Evolutionary conservation across 2,113 vertebrate genomes (phyloP).

Genomic region (Thamnophis sirtalis): DNA sequence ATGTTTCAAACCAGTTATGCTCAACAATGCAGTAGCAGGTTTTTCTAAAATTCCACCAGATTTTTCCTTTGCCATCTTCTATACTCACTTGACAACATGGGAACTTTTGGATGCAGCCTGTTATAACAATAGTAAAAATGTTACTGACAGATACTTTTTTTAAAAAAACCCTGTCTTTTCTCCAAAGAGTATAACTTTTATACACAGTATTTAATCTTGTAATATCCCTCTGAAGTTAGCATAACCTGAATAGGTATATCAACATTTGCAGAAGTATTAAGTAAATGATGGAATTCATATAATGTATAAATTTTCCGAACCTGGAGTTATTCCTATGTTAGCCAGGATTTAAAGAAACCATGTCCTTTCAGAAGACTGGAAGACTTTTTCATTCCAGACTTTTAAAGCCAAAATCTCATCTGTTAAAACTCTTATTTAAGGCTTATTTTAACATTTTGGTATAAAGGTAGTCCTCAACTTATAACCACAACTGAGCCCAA

Average conservation of each 20-base stretch:
- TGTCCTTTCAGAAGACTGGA: background rate
- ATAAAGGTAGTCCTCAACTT: too few relatives aligned
- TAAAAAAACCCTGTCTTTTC: background rate
- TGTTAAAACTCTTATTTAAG: background rate
- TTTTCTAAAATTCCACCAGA: constrained; percentile 93
- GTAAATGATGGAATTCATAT: background rate
- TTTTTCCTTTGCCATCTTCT: constrained; percentile 84
- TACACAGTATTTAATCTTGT: background rate
- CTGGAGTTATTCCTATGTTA: background rate
- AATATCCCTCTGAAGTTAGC: background rate
- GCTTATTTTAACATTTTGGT: background rate
- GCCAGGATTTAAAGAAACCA: background rate
- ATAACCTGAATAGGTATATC: background rate
- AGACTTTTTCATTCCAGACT: background rate
- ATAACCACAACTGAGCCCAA: too few relatives aligned
- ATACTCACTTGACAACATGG: constrained; percentile 88
- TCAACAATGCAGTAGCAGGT: constrained; percentile 94
- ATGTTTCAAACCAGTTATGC: constrained; percentile 98
- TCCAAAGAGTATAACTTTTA: background rate
- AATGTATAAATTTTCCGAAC: background rate
- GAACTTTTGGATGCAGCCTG: constrained; percentile 84
- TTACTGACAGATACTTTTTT: background rate
- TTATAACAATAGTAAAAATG: constrained; percentile 33
- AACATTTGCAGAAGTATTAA: background rate
- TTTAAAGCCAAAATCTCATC: background rate